These are phyloP conservation scores for Progne subis DNA, from an alignment of 2,113 vertebrate species.

Conservation along the genomic window DNA sequence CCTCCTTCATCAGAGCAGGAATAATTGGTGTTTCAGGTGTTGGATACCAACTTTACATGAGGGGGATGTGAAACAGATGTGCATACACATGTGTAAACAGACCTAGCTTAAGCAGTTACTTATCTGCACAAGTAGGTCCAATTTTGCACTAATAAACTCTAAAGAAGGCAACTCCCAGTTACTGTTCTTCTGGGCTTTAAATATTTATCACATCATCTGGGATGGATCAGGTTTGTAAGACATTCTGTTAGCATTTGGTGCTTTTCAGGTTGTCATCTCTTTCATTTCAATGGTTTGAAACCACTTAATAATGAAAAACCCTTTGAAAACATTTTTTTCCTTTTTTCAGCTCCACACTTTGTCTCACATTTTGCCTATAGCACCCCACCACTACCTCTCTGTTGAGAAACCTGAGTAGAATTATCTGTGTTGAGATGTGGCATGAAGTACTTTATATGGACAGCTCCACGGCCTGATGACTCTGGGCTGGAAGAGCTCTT, in stretches of 20 bases:
- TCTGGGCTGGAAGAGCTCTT: neutral
- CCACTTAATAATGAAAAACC: neutral
- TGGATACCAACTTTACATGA: neutral
- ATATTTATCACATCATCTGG: neutral
- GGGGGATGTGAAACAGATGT: neutral
- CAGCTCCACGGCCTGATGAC: neutral
- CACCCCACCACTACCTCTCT: neutral
- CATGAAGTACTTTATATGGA: neutral
- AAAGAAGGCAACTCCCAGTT: neutral
- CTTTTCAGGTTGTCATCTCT: neutral
- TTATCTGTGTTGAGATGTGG: neutral
- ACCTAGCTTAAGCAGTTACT: neutral
- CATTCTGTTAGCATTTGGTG: neutral
- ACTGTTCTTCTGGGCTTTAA: neutral
- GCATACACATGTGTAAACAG: neutral
- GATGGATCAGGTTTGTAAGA: neutral
- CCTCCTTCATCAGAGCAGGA: neutral
- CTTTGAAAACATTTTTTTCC: neutral
- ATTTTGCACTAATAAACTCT: neutral
- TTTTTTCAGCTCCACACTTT: neutral
- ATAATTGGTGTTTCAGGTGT: neutral
- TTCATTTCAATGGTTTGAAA: neutral
- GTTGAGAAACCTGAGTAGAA: neutral
- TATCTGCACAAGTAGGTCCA: neutral
- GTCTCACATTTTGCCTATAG: neutral